Conservation (phyloP, 1,140 invertebrate species). For the Bombus consobrinus region DNA sequence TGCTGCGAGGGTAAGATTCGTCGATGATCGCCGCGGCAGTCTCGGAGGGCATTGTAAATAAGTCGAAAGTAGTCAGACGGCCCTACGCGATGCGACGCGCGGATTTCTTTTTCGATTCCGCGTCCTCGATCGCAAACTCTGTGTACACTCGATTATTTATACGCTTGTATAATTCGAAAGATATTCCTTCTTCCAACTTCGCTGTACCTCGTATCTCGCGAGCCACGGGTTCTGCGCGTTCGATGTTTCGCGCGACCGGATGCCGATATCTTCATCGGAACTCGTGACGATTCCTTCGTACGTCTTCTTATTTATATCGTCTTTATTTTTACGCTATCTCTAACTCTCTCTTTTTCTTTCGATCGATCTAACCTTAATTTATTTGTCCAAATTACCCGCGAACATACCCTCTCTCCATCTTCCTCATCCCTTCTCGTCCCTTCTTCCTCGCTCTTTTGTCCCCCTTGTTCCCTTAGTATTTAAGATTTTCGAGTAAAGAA, state of each 20-base stretch:
- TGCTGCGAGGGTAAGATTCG: slow-evolving; percentile 30
- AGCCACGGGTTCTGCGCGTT: neutral
- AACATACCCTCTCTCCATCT: neutral
- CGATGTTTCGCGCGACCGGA: neutral
- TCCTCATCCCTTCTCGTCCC: neutral
- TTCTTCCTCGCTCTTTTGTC: neutral
- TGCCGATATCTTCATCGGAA: neutral
- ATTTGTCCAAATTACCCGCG: slow-evolving; percentile 61
- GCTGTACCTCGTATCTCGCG: slow-evolving; percentile 24
- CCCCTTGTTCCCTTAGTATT: slow-evolving; percentile 51
- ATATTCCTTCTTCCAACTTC: slow-evolving; percentile 2
- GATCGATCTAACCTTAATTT: slow-evolving; percentile 50
- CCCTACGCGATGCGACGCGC: slow-evolving; percentile 69
- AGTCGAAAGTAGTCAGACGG: slow-evolving; percentile 69
- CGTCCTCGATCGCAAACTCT: slow-evolving; percentile 41
- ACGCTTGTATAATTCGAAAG: slow-evolving; percentile 19
- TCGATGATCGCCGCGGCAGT: slow-evolving; percentile 61
- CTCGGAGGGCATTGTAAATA: slow-evolving; percentile 75
- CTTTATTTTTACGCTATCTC: slow-evolving; percentile 22
- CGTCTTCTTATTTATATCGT: slow-evolving; percentile 56
- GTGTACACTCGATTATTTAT: slow-evolving; percentile 55
- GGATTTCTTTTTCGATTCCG: slow-evolving; percentile 37
- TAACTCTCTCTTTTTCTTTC: slow-evolving; percentile 38
- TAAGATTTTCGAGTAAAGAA: slow-evolving; percentile 54
- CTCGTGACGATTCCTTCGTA: slow-evolving; percentile 18